Evolutionary conservation across 2,113 vertebrate species (phyloP).

Genomic region (Seriola quinqueradiata): DNA sequence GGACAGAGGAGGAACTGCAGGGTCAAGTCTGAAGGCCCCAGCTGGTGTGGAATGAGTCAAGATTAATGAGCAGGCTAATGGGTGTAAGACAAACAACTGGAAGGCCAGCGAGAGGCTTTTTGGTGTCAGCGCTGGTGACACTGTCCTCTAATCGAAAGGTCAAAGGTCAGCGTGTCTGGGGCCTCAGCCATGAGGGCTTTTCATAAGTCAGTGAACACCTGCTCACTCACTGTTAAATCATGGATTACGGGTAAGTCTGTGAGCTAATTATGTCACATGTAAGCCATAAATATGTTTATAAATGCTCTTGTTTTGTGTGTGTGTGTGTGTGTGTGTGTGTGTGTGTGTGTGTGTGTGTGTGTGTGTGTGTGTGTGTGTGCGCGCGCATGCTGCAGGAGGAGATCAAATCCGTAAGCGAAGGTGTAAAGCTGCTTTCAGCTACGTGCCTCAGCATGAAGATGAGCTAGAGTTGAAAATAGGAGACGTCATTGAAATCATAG

Average conservation of each 20-base stretch:
- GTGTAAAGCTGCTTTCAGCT: constrained; percentile 98
- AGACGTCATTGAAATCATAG: constrained; percentile 94
- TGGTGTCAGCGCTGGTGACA: constrained; percentile 9
- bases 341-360: constrained; percentile 47
- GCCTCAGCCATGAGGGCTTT: constrained; percentile 1
- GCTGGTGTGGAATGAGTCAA: constrained; percentile 55
- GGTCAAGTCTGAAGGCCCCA: neutral
- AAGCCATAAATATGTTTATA: neutral
- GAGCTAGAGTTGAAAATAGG: constrained; percentile 97
- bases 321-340: constrained; percentile 36
- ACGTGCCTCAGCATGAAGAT: constrained; percentile 96
- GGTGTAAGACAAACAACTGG: constrained; percentile 35
- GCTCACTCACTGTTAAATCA: neutral
- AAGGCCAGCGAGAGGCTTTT: constrained; percentile 5
- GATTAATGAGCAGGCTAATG: constrained; percentile 50
- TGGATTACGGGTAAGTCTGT: constrained; percentile 15
- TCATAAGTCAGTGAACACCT: constrained; percentile 27
- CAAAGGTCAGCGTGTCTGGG: constrained; percentile 28
- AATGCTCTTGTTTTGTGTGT: constrained; percentile 8
- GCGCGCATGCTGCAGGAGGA: constrained; percentile 83
- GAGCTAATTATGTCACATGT: constrained; percentile 24
- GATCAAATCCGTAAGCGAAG: constrained; percentile 92
- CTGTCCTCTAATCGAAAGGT: constrained; percentile 18
- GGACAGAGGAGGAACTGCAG: constrained; percentile 42
- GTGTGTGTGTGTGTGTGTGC: constrained; percentile 37